Base-by-base conservation (phyloP, 2,797 vertebrate genomes). In the Manis javanica region DNA sequence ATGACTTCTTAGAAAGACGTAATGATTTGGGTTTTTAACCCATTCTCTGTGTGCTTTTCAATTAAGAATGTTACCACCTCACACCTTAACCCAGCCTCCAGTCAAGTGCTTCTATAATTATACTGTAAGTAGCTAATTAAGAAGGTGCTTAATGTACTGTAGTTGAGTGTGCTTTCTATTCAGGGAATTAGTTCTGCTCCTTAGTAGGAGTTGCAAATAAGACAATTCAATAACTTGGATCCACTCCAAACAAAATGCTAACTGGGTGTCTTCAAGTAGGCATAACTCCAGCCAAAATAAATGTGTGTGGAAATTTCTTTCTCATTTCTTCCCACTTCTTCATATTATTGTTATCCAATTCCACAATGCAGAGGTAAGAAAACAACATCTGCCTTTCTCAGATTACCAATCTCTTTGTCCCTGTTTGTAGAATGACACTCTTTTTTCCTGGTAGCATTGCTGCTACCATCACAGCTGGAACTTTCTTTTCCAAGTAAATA, bases 81-180 rank as follows among this genome's bases (percentile, higher is more conserved):
- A 61, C 51, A 63, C 29, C n/a, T 71, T 57, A 84, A 82, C 61
- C 55, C n/a, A 49, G 95, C 53, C 74, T 94, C 93, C 87, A 90
- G 51, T 83, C 81, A 77, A 66, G 21, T 46, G 42, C 11, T 63
- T 90, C n/a, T 0, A 26, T 51, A 71, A 69, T 78, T 87, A 42
- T 86, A 31, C 34, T 86, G 78, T 75, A 92, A 98, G 90, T 77
- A 95, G 93, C 96, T 98, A 96, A 98, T 98, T 97, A 95, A 61
- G 74, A 94, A 96, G 42, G 13, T 82, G 78, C 53, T 90, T 89
- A 91, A 88, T 2, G 0, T 90, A 93, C 81, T 12, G 0, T n/a
- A 84, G 94, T 61, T 53, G 83, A 96, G 78, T 96, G 57, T 51
- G 81, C 78, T 93, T 94, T 95, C 91, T 78, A 53, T 57, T 24